Evolutionary conservation across 2,113 vertebrate genomes (phyloP), one percentile per base, ranked within the genome.

Genomic region (Clarias gariepinus): DNA sequence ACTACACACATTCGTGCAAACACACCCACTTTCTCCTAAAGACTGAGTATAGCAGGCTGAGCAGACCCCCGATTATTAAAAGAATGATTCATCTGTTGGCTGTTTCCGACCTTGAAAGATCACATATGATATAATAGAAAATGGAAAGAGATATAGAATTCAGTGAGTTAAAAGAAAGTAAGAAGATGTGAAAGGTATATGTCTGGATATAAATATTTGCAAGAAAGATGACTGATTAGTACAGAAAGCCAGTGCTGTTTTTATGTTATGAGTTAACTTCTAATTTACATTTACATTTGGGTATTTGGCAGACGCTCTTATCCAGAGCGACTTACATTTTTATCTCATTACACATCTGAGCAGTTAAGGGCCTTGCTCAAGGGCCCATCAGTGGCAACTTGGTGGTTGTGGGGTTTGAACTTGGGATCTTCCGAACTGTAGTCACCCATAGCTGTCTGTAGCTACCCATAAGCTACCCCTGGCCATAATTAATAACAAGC

Each of bases 61-160:
- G 53, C 55, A 85, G 87, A 88, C 69, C 93, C 92, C 90, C 90
- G 86, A 92, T 90, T 89, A 92, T 92, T 89, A 85, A 87, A 91
- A 88, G 84, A 23, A 85, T 87, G 91, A 92, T 93, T 94, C 86
- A 92, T 90, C 90, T 88, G 74, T 85, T 91, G 52, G 61, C 86
- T 83, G 84, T 23, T 90, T 92, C 88, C 92, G 89, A 93, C 92
- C 92, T 94, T 91, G 90, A 91, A 87, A 88, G 77, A 58, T 85
- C 84, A 91, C 77, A 87, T 85, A 87, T 86, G 86, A 64, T 58
- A 63, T n/a, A 76, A 52, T n/a, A 53, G 41, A 47, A 76, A 76
- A 52, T 15, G 63, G 84, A 81, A 47, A 58, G 4, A 73, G 81
- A 80, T 28, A 69, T 47, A 80, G 33, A 58, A 81, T 19, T 47